Evolutionary conservation across 2,888 invertebrate genomes (phyloP), one percentile per base, ranked within the genome.

Genomic region (Biston betularia): DNA sequence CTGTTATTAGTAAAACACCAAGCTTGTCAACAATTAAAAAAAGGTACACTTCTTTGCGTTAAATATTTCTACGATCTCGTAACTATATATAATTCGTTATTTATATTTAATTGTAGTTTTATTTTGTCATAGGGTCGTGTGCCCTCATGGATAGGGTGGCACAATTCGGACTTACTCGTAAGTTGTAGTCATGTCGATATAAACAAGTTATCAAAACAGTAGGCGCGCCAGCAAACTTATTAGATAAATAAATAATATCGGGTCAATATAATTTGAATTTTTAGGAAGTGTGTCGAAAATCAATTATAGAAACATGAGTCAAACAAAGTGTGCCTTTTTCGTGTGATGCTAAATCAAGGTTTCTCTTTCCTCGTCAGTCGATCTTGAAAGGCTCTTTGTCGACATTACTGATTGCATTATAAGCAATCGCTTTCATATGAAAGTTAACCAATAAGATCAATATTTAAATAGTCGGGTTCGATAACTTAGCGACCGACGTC

Each of bases 271-370:
- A 67, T 70, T 59, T 60, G 56, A 65, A 62, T 69, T 61, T 52
- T 56, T 60, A 49, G 24, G 64, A 66, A 68, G 72, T 67, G 65
- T 52, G 70, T 72, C 71, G 67, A 72, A 77, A 79, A 78, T 79
- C 71, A 79, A 83, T 83, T 80, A 80, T 77, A 68, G 52, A 69
- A 72, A 77, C 75, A 75, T 65, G 65, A 67, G 70, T 74, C 79
- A 75, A 73, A 65, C 52, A 50, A 55, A 50, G 24, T 34, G 52
- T 60, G 46, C 53, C 46, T 57, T 66, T n/a, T 65, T 49, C 14
- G 68, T 73, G 42, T 64, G 57, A 46, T 44, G 34, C 24, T 42
- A 49, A 64, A 60, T 71, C 59, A 68, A 70, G 64, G 62, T 66
- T 70, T 71, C 52, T 65, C 56, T 61, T 59, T 65, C 55, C 59